phyloP scores from a whole-genome alignment of 2,113 vertebrate species.

The Oreotrochilus melanogaster region DNA sequence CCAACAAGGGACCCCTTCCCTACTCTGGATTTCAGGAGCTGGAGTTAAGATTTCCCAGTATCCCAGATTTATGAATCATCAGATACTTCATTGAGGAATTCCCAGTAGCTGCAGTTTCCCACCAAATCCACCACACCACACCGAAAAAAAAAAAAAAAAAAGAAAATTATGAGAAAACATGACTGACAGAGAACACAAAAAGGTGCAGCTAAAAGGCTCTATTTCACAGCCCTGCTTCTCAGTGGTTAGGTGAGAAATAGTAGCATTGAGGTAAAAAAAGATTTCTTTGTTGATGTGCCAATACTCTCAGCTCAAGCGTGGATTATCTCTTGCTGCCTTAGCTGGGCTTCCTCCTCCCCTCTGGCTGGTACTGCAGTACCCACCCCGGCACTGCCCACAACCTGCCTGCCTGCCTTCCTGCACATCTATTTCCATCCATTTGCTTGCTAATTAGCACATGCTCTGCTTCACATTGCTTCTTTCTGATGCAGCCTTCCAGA shows the following conservation, averaged over 20 bases:
- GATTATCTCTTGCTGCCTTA: neutral
- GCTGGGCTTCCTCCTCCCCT: neutral
- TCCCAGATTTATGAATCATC: neutral
- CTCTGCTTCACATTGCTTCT: neutral
- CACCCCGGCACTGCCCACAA: neutral
- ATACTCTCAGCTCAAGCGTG: neutral
- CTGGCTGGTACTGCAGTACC: neutral
- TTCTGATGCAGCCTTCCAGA: neutral
- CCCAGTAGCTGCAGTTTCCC: neutral
- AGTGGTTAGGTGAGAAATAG: neutral
- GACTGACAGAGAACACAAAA: neutral
- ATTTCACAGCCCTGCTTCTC: neutral
- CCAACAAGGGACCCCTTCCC: neutral
- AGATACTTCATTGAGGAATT: neutral
- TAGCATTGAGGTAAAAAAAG: neutral
- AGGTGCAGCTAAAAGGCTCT: neutral
- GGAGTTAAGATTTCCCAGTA: neutral
- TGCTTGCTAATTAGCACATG: neutral
- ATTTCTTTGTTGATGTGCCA: neutral
- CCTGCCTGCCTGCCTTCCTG: neutral
- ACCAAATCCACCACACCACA: neutral
- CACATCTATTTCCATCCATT: neutral
- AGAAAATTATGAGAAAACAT: neutral
- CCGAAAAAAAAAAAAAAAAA: neutral
- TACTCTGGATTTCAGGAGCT: neutral